Percentiles rank a stretch among this genome's conserved stretches.
Conservation (phyloP, 2,113 vertebrate species). For the Nibea coibor region DNA sequence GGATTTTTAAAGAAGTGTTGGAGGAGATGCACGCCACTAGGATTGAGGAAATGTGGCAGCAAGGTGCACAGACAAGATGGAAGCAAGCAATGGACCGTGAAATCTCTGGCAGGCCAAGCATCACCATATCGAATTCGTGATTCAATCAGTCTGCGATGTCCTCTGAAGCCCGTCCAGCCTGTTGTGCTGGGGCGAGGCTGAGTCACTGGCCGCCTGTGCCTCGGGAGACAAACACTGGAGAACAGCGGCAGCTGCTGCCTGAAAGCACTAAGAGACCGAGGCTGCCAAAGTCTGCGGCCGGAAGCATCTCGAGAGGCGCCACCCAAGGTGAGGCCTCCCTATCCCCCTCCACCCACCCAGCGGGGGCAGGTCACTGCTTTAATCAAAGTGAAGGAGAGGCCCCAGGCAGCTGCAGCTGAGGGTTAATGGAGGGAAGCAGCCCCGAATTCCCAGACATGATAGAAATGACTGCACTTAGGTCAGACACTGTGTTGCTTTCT, state of each 20-base stretch:
- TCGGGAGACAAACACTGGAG: conserved; percentile 33
- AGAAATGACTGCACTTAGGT: conserved; percentile 49
- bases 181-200: conserved; percentile 32
- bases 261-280: conserved; percentile 3
- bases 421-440: conserved; percentile 64
- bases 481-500: conserved; percentile 54
- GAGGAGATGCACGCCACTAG: not conserved
- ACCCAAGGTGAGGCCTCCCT: conserved; percentile 19
- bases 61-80: conserved; percentile 56
- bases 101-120: conserved; percentile 58
- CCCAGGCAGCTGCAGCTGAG: conserved; percentile 40
- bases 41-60: conserved; percentile 40
- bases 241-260: conserved; percentile 41
- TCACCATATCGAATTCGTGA: conserved; percentile 59
- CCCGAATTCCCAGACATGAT: conserved; percentile 54
- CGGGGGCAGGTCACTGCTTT: conserved; percentile 57
- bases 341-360: not conserved
- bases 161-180: conserved; percentile 46
- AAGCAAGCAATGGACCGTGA: conserved; percentile 42
- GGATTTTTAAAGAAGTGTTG: conserved; percentile 25
- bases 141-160: conserved; percentile 63
- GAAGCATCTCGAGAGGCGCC: conserved; percentile 42
- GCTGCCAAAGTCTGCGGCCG: conserved; percentile 10
- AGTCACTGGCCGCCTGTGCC: conserved; percentile 38
- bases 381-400: conserved; percentile 70